phyloP scores from a whole-genome alignment of 1,140 invertebrate genomes.

The Bombus ignitus region DNA sequence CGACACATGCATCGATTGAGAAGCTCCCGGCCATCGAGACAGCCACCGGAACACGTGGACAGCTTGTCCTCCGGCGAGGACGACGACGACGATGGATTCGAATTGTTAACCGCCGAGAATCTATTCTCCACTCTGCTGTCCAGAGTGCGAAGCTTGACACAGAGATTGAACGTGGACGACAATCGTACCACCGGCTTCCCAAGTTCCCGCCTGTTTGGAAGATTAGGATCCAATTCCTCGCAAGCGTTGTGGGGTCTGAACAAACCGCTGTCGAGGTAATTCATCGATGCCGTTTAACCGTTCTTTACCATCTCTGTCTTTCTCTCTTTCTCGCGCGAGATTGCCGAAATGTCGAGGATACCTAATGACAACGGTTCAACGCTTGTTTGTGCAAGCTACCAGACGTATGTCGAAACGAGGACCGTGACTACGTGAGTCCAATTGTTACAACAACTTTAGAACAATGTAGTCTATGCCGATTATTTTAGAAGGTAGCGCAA shows the following conservation, averaged over 20 bases:
- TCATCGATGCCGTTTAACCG: neutral
- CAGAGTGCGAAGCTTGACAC: conserved; percentile 92
- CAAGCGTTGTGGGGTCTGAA: conserved; percentile 77
- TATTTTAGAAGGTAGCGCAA: conserved; percentile 51
- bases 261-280: conserved; percentile 79
- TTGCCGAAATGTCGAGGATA: neutral
- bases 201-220: conserved; percentile 81
- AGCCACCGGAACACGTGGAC: conserved; percentile 88
- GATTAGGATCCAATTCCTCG: conserved; percentile 76
- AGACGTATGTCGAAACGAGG: conserved; percentile 80
- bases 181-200: conserved; percentile 83
- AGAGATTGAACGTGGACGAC: conserved; percentile 92
- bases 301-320: no score
- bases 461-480: conserved; percentile 61
- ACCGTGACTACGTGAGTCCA: conserved; percentile 81
- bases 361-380: conserved; percentile 46
- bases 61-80: conserved; percentile 94
- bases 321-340: neutral
- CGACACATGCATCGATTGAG: conserved; percentile 89
- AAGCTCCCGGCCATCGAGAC: conserved; percentile 88
- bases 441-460: conserved; percentile 63
- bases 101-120: conserved; percentile 94
- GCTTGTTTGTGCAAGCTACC: conserved; percentile 81
- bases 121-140: conserved; percentile 93
- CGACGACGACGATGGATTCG: conserved; percentile 94